phyloP scores from a whole-genome alignment of 2,113 vertebrate species.

The Zosterops japonicus region DNA sequence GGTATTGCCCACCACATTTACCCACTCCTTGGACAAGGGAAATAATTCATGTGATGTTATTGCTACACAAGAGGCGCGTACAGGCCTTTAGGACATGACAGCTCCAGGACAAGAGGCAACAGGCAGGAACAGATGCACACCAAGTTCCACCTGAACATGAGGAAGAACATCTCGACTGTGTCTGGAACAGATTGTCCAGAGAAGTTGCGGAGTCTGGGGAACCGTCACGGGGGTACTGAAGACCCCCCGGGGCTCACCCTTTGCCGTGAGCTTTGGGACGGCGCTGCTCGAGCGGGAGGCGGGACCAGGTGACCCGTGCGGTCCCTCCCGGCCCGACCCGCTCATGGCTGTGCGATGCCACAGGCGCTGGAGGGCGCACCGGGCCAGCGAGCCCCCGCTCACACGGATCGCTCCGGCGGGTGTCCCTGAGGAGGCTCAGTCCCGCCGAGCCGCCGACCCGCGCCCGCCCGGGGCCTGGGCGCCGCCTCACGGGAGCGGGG shows the following conservation, averaged over 20 bases:
- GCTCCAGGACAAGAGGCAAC: neutral
- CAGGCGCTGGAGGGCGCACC: neutral
- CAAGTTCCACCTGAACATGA: neutral
- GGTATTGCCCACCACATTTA: neutral
- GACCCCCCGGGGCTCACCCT: no score
- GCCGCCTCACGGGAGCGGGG: neutral
- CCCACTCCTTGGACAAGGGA: neutral
- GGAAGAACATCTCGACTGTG: no score
- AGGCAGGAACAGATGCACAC: neutral
- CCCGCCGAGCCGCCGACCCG: neutral
- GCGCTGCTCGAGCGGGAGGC: no score
- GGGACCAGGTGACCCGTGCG: fast-evolving
- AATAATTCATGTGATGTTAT: no score
- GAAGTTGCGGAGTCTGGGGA: neutral
- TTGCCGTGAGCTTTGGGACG: fast-evolving
- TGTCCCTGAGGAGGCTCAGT: neutral
- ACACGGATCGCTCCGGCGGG: no score
- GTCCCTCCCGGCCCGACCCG: neutral
- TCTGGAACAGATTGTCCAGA: neutral
- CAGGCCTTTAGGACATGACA: neutral
- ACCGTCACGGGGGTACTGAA: neutral
- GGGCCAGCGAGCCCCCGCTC: neutral
- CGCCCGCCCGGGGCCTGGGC: neutral
- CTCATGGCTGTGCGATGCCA: neutral
- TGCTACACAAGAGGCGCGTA: no score